These are phyloP conservation scores for Cryptotis parvus DNA, from an alignment of 2,113 vertebrate species.

Conservation along the genomic window DNA sequence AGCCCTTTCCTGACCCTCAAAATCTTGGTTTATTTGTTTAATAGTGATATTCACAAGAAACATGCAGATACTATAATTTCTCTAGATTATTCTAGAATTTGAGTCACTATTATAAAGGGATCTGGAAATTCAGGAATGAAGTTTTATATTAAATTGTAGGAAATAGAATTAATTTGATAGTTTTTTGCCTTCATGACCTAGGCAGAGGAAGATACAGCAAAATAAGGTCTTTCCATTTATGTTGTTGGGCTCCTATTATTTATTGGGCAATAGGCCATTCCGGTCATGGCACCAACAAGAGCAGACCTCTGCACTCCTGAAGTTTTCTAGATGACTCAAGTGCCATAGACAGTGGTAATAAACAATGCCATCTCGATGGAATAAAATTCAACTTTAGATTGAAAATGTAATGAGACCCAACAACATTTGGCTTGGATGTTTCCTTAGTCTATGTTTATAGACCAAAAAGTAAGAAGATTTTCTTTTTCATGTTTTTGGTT, in stretches of 20 bases:
- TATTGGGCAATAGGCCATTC: slow-evolving; percentile 43
- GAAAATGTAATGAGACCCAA: slow-evolving; percentile 72
- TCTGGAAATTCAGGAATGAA: slow-evolving; percentile 60
- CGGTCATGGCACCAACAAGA: slow-evolving; percentile 57
- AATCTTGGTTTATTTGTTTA: not conserved
- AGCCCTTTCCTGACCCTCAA: not conserved
- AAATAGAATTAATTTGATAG: slow-evolving; percentile 43
- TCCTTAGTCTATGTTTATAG: slow-evolving; percentile 70
- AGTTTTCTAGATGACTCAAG: slow-evolving; percentile 65
- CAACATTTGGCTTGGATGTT: slow-evolving; percentile 80
- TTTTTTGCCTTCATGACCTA: slow-evolving; percentile 43
- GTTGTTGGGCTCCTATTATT: slow-evolving; percentile 50
- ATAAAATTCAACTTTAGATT: slow-evolving; percentile 72
- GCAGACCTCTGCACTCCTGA: slow-evolving; percentile 48
- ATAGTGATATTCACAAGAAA: not conserved
- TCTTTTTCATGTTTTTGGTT: slow-evolving; percentile 27
- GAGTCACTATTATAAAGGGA: slow-evolving; percentile 40
- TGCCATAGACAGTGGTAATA: slow-evolving; percentile 77
- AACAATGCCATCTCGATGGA: slow-evolving; percentile 70
- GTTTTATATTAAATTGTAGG: slow-evolving; percentile 57
- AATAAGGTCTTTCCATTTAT: slow-evolving; percentile 60
- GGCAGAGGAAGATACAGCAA: slow-evolving; percentile 41
- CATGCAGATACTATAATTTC: slow-evolving; percentile 6
- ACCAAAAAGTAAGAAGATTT: slow-evolving; percentile 64
- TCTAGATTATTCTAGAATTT: slow-evolving; percentile 2